phyloP scores from a whole-genome alignment of 1,140 invertebrate genomes.

The Drosophila melanogaster region Release_6_plus_ISO1_MT NT_037436.4:680501-681000 shows the following conservation, averaged over 20 bases:
- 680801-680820: background rate
- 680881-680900: slow-evolving; percentile 52
- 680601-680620: background rate
- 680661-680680: background rate
- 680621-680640: too few species aligned
- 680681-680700: background rate
- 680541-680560: background rate
- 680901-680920: slow-evolving; percentile 79
- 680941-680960: slow-evolving; percentile 75
- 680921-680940: slow-evolving; percentile 76
- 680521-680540: background rate
- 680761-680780: background rate
- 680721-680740: slow-evolving; percentile 1
- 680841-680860: background rate
- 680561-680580: background rate
- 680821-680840: background rate
- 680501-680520: too few species aligned
- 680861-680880: slow-evolving; percentile 42
- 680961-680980: slow-evolving; percentile 69
- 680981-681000: slow-evolving; percentile 80
- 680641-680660: background rate
- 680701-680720: background rate
- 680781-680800: background rate
- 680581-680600: background rate
- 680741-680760: background rate